These are phyloP conservation scores for Macaca mulatta DNA, from an alignment of 2,113 vertebrate genomes.

Conservation along the genomic window DNA sequence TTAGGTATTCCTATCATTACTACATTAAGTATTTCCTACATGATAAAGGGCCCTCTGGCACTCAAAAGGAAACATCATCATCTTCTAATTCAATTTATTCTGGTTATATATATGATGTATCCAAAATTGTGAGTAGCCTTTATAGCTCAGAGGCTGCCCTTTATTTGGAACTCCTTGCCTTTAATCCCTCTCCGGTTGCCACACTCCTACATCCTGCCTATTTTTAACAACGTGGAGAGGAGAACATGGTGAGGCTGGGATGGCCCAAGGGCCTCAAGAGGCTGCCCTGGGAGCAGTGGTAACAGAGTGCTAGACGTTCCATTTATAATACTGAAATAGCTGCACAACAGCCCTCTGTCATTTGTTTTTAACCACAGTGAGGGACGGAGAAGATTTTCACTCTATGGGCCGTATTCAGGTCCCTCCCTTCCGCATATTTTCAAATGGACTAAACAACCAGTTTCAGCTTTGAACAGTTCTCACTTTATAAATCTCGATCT, in stretches of 20 bases:
- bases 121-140: not conserved
- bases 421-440: not conserved
- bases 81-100: slow-evolving; percentile 27
- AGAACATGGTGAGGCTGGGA: slow-evolving; percentile 6
- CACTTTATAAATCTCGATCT: not conserved
- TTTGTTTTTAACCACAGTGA: slow-evolving; percentile 37
- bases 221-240: not conserved
- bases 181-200: not conserved
- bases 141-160: slow-evolving; percentile 25
- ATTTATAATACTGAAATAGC: not conserved
- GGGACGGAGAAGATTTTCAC: not conserved
- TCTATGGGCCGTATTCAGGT: not conserved
- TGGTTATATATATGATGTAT: not conserved
- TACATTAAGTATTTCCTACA: not conserved
- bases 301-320: slow-evolving; percentile 44
- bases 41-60: not conserved
- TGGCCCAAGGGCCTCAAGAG: not conserved
- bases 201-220: not conserved
- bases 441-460: not conserved
- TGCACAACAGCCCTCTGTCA: not conserved
- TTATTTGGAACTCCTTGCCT: slow-evolving; percentile 26
- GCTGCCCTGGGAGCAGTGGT: not conserved
- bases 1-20: not conserved
- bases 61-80: not conserved
- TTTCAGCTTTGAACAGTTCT: not conserved